Evolutionary conservation across 2,113 vertebrate genomes (phyloP).

Genomic region (Oophaga pumilio): DNA sequence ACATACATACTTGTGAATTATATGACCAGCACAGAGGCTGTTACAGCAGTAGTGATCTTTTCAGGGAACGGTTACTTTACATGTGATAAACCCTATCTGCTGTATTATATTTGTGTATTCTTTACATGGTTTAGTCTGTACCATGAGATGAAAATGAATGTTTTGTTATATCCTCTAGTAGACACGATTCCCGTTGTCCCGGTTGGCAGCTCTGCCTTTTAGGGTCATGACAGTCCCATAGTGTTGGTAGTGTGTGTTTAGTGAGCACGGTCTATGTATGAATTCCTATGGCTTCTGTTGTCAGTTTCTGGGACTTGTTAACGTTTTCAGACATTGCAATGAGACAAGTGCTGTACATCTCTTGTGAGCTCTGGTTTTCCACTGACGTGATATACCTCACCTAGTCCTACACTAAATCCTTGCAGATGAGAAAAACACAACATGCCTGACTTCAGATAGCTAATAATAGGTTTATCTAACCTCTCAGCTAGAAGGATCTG

Average conservation of each 20-base stretch:
- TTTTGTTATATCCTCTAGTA: neutral
- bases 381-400: neutral
- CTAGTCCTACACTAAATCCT: neutral
- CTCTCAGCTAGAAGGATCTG: conserved; percentile 7
- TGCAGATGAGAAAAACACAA: neutral
- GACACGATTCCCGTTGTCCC: neutral
- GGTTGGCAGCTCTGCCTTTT: conserved; percentile 8
- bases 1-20: neutral
- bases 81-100: neutral
- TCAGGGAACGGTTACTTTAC: neutral
- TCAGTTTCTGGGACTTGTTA: conserved; percentile 13
- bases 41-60: neutral
- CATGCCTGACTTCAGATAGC: neutral
- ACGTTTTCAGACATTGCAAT: neutral
- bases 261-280: neutral
- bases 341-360: neutral
- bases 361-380: neutral
- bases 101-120: neutral
- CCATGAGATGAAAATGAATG: neutral
- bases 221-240: conserved; percentile 4
- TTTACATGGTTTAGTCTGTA: neutral
- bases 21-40: neutral
- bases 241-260: conserved; percentile 4
- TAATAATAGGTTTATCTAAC: conserved; percentile 2
- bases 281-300: conserved; percentile 28